Evolutionary conservation across 2,113 vertebrate species (phyloP), one percentile per base, ranked within the genome.

Genomic region (Calyptommatus sinebrachiatus): DNA sequence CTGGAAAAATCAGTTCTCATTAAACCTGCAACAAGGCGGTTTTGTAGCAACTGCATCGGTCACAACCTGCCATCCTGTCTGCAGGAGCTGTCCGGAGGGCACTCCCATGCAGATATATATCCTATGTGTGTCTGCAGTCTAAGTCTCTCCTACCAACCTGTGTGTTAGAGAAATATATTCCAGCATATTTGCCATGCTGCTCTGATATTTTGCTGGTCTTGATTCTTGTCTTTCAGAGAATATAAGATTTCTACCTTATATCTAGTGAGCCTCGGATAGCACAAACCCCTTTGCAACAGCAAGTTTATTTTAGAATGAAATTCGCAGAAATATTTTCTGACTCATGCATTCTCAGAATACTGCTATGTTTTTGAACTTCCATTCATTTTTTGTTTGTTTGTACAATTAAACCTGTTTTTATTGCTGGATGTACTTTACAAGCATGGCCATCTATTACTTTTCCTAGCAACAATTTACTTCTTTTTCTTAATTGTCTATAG

Each of bases 261-360:
- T 66, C n/a, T 67, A 73, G 45, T 29, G 29, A 73, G 22, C 29
- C 11, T 79, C 45, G 35, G 65, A 31, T 14, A 71, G 16, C 35
- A 29, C 31, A 57, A 21, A 31, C 53, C 61, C 53, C 70, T 73
- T 28, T n/a, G 46, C 22, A 66, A 50, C 21, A 24, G 24, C 57
- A 66, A 35, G 14, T 14, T 35, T 66, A 65, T 80, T 80, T 73
- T 61, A 73, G 24, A 50, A 53, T 66, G 24, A 50, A 71, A 65
- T 80, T 53, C 46, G 73, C 63, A 67, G 71, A 66, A 73, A 66
- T 57, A 79, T 18, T 66, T 21, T 6, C 41, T 20, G 29, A 50
- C 62, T 67, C 61, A 66, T 50, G 12, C 61, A 67, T 80, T 73
- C 78, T 63, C 31, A 50, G 70, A 71, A 79, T 65, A 72, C 24